These are phyloP conservation scores for Acropora tenuis DNA, from an alignment of 64 coral and sea anemone genomes.

Conservation along the genomic window DNA sequence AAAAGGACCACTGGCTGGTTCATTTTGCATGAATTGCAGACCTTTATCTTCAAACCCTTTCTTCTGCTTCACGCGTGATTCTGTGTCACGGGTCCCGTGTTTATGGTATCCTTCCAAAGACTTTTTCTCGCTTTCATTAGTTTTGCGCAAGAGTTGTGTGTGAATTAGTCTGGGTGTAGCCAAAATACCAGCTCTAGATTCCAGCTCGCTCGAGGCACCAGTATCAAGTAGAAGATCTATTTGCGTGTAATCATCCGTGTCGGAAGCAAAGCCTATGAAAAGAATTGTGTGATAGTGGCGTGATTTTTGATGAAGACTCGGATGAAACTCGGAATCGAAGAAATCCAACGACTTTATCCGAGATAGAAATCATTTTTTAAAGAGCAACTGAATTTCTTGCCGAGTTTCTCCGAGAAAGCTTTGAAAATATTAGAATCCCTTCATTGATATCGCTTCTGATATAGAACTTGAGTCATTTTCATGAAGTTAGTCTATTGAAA, in stretches of 20 bases:
- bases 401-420: too few species aligned
- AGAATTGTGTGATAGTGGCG: not conserved
- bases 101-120: not conserved
- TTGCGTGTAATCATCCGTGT: not conserved
- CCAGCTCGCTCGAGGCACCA: not conserved
- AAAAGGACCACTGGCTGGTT: not conserved
- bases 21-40: conserved; percentile 12
- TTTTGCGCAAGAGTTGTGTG: not conserved
- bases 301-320: not conserved
- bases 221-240: not conserved
- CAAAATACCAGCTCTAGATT: conserved; percentile 14
- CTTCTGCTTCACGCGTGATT: not conserved
- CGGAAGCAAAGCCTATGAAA: conserved; percentile 55
- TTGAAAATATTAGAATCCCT: too few species aligned
- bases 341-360: too few species aligned
- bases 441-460: too few species aligned
- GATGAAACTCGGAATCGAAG: too few species aligned
- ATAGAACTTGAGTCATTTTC: too few species aligned
- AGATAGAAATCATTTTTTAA: too few species aligned
- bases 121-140: not conserved
- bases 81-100: not conserved
- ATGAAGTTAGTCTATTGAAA: too few species aligned
- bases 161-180: conserved; percentile 3
- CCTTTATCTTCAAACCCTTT: not conserved
- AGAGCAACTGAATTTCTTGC: too few species aligned